A percentile compares a stretch with the other conserved stretches of the same genome.
Conservation (phyloP, 2,113 vertebrate species). For the Albula glossodonta region DNA sequence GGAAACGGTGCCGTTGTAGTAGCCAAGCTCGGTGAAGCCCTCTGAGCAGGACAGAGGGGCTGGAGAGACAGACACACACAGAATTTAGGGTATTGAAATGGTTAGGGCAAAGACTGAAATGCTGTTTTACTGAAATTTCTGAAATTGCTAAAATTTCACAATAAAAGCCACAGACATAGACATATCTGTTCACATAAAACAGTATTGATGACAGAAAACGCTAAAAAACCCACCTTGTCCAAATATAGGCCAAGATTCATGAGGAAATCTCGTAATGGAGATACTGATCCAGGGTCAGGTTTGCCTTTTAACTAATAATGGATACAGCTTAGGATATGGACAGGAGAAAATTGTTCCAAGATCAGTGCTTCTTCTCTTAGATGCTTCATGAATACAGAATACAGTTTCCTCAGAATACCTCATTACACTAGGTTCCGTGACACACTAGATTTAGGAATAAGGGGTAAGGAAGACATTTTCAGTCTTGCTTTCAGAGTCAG, state of each 20-base stretch:
- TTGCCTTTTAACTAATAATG: too few species aligned
- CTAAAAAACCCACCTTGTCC: background rate
- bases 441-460: background rate
- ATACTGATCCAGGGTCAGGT: too few species aligned
- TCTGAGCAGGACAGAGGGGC: constrained; percentile 75
- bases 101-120: background rate
- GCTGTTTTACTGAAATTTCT: background rate
- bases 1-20: constrained; percentile 83
- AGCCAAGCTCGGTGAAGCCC: constrained; percentile 74
- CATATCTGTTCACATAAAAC: background rate
- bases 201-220: background rate
- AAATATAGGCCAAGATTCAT: too few species aligned
- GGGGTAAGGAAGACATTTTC: background rate
- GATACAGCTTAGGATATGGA: too few species aligned
- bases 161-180: background rate
- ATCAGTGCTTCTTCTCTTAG: too few species aligned
- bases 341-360: too few species aligned
- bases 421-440: background rate
- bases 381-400: too few species aligned
- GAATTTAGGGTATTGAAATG: background rate
- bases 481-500: background rate
- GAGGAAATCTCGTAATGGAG: too few species aligned
- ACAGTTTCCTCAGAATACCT: too few species aligned
- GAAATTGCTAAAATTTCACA: background rate
- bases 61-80: background rate